Evolutionary conservation across 92 coral and sea anemone genomes (phyloP), one percentile per base, ranked within the genome.

Genomic region (Chrysogorgia sp.): DNA sequence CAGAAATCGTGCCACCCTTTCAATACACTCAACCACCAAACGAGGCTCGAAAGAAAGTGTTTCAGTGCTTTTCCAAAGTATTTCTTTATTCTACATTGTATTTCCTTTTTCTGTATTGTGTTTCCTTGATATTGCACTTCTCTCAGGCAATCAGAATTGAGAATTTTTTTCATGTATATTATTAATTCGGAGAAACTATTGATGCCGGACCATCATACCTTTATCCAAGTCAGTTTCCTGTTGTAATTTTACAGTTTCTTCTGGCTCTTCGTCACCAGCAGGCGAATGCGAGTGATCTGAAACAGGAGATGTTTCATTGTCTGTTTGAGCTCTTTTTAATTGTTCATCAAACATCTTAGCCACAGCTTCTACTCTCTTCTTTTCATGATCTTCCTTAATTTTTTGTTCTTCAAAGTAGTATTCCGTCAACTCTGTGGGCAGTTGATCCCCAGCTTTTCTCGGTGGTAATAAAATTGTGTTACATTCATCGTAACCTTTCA

Each of bases 401-500:
- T 85, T 83, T 82, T 87, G 97, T 76, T 88, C 92, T 28, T 94
- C 94, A 66, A 84, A 84, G 75, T 75, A 94, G 1, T 96, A 85
- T 17, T 87, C 92, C 0, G 63, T 66, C 15, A 94, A 85, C 81
- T 91, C 98, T 64, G 84, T 82, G 17, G 98, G 97, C 9, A 94
- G 90, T 81, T 89, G 90, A 68, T 85, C 75, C 2, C 98, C 98
- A 52, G 97, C 92, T 29, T 87, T 83, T 0, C 98, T 85, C 21
- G 98, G 98, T 14, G 98, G 98, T 20, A 94, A 79, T 20, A 94
- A 87, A 62, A 94, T 94, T 20, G 97, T 94, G 81, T 94, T 94
- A 89, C 89, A 91, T 69, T 94, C 98, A 61, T 94, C 98, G 64
- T 94, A 94, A 28, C 98, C 98, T 69, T 94, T 94, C 96, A 94